phyloP scores from a whole-genome alignment of 2,113 vertebrate genomes.

The Acanthisitta chloris region DNA sequence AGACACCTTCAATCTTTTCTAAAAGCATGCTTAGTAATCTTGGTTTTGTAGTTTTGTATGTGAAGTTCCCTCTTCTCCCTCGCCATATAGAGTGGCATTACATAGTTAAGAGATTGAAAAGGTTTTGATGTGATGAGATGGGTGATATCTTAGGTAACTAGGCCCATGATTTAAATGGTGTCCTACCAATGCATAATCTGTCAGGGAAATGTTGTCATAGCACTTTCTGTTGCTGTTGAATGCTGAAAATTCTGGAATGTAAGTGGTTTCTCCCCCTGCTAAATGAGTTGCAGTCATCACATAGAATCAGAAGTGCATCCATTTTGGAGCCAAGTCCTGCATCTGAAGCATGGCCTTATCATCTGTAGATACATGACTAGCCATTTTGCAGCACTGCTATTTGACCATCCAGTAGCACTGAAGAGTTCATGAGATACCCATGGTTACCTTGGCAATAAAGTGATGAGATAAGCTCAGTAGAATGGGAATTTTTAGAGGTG shows the following conservation, averaged over 20 bases:
- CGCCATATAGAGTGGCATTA: neutral
- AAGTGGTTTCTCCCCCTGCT: neutral
- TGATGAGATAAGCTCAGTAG: neutral
- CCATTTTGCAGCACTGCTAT: neutral
- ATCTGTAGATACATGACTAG: neutral
- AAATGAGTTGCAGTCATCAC: neutral
- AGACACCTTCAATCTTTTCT: neutral
- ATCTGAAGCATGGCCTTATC: neutral
- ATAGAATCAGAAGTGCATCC: neutral
- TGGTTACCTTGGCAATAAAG: constrained; percentile 43
- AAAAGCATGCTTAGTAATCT: neutral
- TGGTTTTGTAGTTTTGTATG: neutral
- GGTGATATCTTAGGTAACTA: neutral
- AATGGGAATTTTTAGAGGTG: constrained; percentile 26
- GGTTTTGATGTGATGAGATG: neutral
- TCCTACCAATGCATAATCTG: neutral
- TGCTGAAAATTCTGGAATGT: neutral
- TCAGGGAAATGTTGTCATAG: neutral
- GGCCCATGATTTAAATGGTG: neutral
- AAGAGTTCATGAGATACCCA: neutral
- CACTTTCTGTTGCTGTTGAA: neutral
- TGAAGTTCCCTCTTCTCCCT: neutral
- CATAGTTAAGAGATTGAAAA: neutral
- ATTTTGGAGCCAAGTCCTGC: neutral
- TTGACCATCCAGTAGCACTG: neutral